These are phyloP conservation scores for Drosophila santomea DNA, from an alignment of 1,140 invertebrate genomes.

Conservation along the genomic window DNA sequence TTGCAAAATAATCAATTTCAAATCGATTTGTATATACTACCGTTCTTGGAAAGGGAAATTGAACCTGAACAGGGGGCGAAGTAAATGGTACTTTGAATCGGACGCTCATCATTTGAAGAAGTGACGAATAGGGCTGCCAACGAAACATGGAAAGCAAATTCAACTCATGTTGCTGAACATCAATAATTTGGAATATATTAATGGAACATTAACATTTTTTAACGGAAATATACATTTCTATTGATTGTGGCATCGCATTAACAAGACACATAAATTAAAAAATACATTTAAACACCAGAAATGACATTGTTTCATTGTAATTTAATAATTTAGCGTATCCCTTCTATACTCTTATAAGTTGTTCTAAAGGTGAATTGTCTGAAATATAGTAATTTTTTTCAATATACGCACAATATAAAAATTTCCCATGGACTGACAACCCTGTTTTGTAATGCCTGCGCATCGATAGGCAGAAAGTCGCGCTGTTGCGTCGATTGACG, in stretches of 20 bases:
- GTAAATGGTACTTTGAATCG: neutral
- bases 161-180: neutral
- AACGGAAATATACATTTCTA: too few relatives aligned
- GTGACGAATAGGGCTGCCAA: neutral
- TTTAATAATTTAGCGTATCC: too few relatives aligned
- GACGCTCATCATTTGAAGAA: neutral
- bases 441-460: neutral
- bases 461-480: neutral
- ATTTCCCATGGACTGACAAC: neutral
- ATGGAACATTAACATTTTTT: neutral
- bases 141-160: neutral
- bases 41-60: neutral
- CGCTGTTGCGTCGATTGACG: slow-evolving; percentile 3
- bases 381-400: too few relatives aligned
- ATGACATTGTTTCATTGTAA: too few relatives aligned
- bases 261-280: neutral
- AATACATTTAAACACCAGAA: neutral
- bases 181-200: too few relatives aligned
- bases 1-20: slow-evolving; percentile 4
- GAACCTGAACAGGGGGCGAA: too few relatives aligned
- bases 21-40: neutral
- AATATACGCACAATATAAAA: too few relatives aligned
- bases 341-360: too few relatives aligned
- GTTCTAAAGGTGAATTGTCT: too few relatives aligned
- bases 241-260: too few relatives aligned